These are phyloP conservation scores for Stegana nigrithorax DNA, from an alignment of 2,888 invertebrate species.

Conservation along the genomic window DNA sequence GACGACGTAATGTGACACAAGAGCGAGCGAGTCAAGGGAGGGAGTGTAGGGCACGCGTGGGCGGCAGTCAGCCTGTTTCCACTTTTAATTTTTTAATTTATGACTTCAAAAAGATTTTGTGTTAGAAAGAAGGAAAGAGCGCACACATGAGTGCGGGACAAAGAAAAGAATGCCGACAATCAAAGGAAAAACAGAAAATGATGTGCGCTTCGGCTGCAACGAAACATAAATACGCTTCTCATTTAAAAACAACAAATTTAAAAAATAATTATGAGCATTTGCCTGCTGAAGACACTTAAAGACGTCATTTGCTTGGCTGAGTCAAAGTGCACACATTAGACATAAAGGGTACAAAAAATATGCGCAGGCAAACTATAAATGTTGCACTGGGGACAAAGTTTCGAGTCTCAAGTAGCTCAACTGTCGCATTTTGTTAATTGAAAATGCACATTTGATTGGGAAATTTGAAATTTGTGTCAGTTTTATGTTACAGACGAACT, in stretches of 20 bases:
- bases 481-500: not conserved
- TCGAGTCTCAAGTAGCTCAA: slow-evolving; percentile 1
- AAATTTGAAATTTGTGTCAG: not conserved
- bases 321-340: not conserved
- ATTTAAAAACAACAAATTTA: too few relatives aligned
- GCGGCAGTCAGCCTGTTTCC: too few relatives aligned
- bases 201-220: too few relatives aligned
- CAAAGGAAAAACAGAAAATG: too few relatives aligned
- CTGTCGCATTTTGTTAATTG: slow-evolving; percentile 1
- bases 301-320: too few relatives aligned
- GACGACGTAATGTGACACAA: not conserved
- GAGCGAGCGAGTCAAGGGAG: not conserved
- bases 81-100: slow-evolving; percentile 16
- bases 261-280: too few relatives aligned
- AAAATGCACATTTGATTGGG: slow-evolving; percentile 12
- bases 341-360: not conserved
- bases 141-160: too few relatives aligned
- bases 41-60: not conserved
- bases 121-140: not conserved
- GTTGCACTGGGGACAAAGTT: too few relatives aligned
- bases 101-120: slow-evolving; percentile 16
- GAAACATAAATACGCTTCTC: too few relatives aligned
- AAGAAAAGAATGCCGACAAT: too few relatives aligned
- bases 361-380: not conserved
- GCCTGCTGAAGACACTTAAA: too few relatives aligned